Evolutionary conservation across 2,888 invertebrate genomes (phyloP), one percentile per base, ranked within the genome.

Genomic region (Pantelozetes paolii): DNA sequence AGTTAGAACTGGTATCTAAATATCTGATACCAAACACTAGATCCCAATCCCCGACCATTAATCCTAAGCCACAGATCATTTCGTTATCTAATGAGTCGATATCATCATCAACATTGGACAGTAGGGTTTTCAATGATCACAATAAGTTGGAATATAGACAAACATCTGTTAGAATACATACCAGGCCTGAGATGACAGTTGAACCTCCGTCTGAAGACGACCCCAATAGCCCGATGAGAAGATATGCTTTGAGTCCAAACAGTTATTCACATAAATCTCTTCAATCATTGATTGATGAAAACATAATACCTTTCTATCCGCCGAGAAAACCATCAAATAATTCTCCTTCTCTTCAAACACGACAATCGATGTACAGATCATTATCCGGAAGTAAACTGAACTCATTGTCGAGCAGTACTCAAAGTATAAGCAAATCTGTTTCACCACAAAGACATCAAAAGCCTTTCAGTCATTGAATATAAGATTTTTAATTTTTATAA

Each of bases 401-500:
- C 20, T 50, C 50, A 3, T 8, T 8, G 50, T 18, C n/a, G 9
- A 45, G 45, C 15, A 45, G n/a, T 45, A 2, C 15, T 28, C 59
- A 28, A 9, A 28, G 30, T 5, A 20, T 5, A 18, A 59, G 59
- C 18, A 59, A n/a, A 30, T 59, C 59, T 28, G 59, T 28, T 59
- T 59, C 59, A 1, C 59, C 59, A 13, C 59, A 32, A 59, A 26
- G 59, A 28, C 59, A 59, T 28, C n/a, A 50, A 45, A 9, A n/a
- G n/a, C n/a, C 45, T 18, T 45, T 45, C 45, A 45, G 13, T 13
- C n/a, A 1, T 50, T 50, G 20, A 9, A 50, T 20, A 20, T 50
- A 45, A 45, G 45, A 18, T n/a, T 8, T 45, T 2, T n/a, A n/a
- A n/a, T n/a, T n/a, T n/a, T n/a, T n/a, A n/a, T n/a, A n/a, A n/a